These are phyloP conservation scores for Hemicentrotus pulcherrimus DNA, from an alignment of 35 echinoderm and acorn worm genomes.

Conservation along the genomic window DNA sequence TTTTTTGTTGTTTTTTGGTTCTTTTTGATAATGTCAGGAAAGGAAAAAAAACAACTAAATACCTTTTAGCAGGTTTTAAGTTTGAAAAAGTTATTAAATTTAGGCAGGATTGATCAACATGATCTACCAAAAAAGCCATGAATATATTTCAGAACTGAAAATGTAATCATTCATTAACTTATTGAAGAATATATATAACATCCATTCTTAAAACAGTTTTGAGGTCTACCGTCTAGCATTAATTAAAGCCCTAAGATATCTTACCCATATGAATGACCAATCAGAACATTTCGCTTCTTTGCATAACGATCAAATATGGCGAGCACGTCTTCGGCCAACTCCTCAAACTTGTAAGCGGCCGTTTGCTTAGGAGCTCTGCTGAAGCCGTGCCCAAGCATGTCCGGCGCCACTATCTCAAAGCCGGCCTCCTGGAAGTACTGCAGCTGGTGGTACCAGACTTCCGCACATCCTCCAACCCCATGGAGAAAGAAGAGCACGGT, in stretches of 20 bases:
- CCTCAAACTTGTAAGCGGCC: constrained; percentile 77
- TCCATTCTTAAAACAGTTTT: too few species aligned
- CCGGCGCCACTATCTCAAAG: constrained; percentile 90
- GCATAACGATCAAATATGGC: constrained; percentile 88
- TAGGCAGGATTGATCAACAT: too few species aligned
- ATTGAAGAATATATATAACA: too few species aligned
- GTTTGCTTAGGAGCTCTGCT: constrained; percentile 74
- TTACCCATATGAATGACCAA: constrained; percentile 99
- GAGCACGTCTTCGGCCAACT: constrained; percentile 78
- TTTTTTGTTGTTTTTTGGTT: too few species aligned
- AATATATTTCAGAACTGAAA: too few species aligned
- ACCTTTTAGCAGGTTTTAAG: too few species aligned
- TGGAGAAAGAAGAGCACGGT: constrained; percentile 90
- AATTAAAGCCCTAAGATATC: neutral
- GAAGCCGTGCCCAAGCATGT: constrained; percentile 92
- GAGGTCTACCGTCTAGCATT: too few species aligned
- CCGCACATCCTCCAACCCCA: constrained; percentile 85
- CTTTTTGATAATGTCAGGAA: too few species aligned
- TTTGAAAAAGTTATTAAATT: too few species aligned
- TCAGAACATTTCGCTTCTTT: constrained; percentile 91
- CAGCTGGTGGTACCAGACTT: constrained; percentile 86
- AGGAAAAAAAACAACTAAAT: too few species aligned
- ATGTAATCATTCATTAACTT: too few species aligned
- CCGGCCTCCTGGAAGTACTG: constrained; percentile 71
- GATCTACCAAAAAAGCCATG: too few species aligned